These are phyloP conservation scores for Caenorhabditis afra DNA, from an alignment of 2,888 invertebrate species.

Conservation along the genomic window DNA sequence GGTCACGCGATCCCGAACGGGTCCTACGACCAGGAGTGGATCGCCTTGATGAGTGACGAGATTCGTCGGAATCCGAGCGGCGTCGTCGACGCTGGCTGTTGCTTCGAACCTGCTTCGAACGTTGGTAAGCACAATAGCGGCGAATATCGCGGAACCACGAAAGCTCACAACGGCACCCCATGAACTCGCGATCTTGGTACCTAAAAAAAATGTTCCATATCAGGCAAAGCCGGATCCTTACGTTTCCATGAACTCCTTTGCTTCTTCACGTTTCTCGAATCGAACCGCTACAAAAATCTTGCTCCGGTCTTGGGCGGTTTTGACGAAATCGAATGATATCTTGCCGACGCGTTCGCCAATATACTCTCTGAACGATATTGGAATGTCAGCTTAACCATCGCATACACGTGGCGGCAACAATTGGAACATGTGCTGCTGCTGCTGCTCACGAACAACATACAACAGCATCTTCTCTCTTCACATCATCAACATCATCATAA, in stretches of 20 bases:
- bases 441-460: slow-evolving; percentile 6
- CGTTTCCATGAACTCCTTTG: slow-evolving; percentile 74
- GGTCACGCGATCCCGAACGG: not conserved
- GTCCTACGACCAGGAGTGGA: not conserved
- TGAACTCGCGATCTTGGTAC: slow-evolving; percentile 69
- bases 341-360: slow-evolving; percentile 77
- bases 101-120: slow-evolving; percentile 29
- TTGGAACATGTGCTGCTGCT: not conserved
- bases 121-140: slow-evolving; percentile 65
- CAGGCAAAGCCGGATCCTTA: slow-evolving; percentile 12
- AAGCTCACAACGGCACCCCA: slow-evolving; percentile 74
- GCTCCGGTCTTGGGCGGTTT: slow-evolving; percentile 70
- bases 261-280: slow-evolving; percentile 76
- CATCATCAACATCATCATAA: too few relatives aligned
- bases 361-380: slow-evolving; percentile 73
- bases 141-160: slow-evolving; percentile 79
- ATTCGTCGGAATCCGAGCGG: slow-evolving; percentile 44
- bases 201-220: slow-evolving; percentile 59
- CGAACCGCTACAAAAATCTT: slow-evolving; percentile 78
- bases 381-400: not conserved
- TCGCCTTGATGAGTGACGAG: slow-evolving; percentile 5
- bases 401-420: too few relatives aligned
- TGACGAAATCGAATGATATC: slow-evolving; percentile 79
- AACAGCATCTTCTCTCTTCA: too few relatives aligned
- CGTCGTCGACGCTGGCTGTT: slow-evolving; percentile 47